phyloP scores from a whole-genome alignment of 2,113 vertebrate genomes.

The Herpetotheres cachinnans region DNA sequence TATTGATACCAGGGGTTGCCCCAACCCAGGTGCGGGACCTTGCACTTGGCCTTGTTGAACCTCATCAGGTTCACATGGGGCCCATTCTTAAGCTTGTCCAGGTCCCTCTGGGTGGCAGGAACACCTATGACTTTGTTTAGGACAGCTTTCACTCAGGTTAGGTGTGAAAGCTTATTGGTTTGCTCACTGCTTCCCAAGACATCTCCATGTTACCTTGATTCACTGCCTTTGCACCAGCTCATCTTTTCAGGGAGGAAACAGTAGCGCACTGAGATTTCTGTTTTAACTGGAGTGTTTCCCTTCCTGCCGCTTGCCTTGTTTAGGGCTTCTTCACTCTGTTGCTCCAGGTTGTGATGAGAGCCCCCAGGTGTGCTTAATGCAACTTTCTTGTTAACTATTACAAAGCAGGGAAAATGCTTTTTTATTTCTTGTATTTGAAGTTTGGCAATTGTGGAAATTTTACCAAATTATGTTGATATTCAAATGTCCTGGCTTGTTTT shows the following conservation, averaged over 20 bases:
- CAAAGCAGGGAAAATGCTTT: not conserved
- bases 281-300: not conserved
- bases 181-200: not conserved
- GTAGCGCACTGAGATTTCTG: not conserved
- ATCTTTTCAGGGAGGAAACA: not conserved
- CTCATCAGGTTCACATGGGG: not conserved
- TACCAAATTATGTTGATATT: not conserved
- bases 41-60: not conserved
- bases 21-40: not conserved
- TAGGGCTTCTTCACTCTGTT: not conserved
- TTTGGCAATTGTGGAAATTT: not conserved
- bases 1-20: accelerated
- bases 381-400: not conserved
- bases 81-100: not conserved
- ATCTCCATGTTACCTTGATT: not conserved
- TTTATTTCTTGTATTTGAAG: not conserved
- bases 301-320: not conserved
- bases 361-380: not conserved
- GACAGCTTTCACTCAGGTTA: not conserved
- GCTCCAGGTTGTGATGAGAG: not conserved
- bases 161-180: not conserved
- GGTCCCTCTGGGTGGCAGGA: not conserved
- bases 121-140: not conserved
- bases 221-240: not conserved
- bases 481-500: not conserved